These are phyloP conservation scores for Pagrus major DNA, from an alignment of 2,113 vertebrate genomes.

Conservation along the genomic window DNA sequence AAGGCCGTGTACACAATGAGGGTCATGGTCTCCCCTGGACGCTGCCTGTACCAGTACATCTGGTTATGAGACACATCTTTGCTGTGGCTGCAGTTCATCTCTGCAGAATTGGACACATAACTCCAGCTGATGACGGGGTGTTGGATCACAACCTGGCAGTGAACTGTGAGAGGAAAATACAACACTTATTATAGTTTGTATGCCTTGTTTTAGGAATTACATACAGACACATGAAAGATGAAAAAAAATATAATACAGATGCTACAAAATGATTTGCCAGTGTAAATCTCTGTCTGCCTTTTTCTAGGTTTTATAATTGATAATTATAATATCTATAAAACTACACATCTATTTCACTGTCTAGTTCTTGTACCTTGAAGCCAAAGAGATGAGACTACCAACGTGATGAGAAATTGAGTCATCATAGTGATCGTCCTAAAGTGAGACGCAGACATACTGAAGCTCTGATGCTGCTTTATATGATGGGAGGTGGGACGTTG, in stretches of 20 bases:
- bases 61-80: slow-evolving; percentile 10
- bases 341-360: neutral
- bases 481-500: neutral
- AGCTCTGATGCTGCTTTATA: slow-evolving; percentile 13
- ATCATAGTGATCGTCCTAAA: neutral
- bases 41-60: slow-evolving; percentile 67
- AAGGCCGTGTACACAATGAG: slow-evolving; percentile 27
- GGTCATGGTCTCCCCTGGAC: slow-evolving; percentile 46
- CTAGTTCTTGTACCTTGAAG: slow-evolving; percentile 45
- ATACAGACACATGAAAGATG: too few relatives aligned
- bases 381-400: slow-evolving; percentile 12
- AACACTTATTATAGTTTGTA: neutral
- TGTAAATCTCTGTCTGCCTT: slow-evolving; percentile 14
- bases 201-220: neutral
- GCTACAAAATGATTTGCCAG: too few relatives aligned
- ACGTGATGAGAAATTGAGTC: neutral
- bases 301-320: neutral
- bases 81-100: slow-evolving; percentile 68
- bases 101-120: slow-evolving; percentile 12
- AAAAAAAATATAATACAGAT: too few relatives aligned
- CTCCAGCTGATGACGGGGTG: slow-evolving; percentile 43
- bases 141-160: slow-evolving; percentile 61
- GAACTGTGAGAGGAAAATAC: slow-evolving; percentile 17
- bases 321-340: neutral
- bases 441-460: neutral